Evolutionary conservation across 2,113 vertebrate genomes (phyloP), one percentile per base, ranked within the genome.

Genomic region (Gopherus flavomarginatus): DNA sequence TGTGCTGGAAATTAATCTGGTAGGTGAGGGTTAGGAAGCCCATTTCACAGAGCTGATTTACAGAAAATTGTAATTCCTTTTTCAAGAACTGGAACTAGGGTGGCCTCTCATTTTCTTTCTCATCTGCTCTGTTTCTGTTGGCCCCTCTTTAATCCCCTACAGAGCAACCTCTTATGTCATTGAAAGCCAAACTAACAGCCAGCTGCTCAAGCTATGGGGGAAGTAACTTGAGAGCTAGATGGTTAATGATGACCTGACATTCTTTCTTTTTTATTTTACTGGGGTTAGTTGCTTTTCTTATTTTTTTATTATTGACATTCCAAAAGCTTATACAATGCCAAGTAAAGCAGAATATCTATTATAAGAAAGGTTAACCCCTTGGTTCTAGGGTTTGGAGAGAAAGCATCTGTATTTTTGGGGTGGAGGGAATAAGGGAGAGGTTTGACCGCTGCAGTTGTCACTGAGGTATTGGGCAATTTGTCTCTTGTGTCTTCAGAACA

Each of bases 61-160:
- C 21, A 38, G 77, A 17, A n/a, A 75, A 47, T 44, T 4, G 22
- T 47, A 1, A 49, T 52, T 57, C 79, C 57, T 14, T 65, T 14
- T 27, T 49, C 4, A 75, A 19, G 29, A 11, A 50, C 59, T 81
- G 35, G 1, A 0, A 11, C 0, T 44, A 72, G 3, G 8, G 49
- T 21, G 86, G 53, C 72, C 27, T 17, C 31, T 16, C 11, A 9
- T 54, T 65, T 82, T 79, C 57, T 35, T 53, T 83, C 69, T 2
- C 0, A 1, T n/a, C 26, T 10, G 38, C 56, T 38, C 78, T 56
- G 69, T 90, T 96, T 56, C 56, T 56, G n/a, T 77, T 88, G 90
- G 82, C 82, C 81, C 12, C 49, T 27, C 21, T 42, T 72, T 77
- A 53, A 86, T 75, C 80, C 79, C 47, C 57, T 35, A 0, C 5